These are phyloP conservation scores for Calidris pygmaea DNA, from an alignment of 2,113 vertebrate species.

Conservation along the genomic window DNA sequence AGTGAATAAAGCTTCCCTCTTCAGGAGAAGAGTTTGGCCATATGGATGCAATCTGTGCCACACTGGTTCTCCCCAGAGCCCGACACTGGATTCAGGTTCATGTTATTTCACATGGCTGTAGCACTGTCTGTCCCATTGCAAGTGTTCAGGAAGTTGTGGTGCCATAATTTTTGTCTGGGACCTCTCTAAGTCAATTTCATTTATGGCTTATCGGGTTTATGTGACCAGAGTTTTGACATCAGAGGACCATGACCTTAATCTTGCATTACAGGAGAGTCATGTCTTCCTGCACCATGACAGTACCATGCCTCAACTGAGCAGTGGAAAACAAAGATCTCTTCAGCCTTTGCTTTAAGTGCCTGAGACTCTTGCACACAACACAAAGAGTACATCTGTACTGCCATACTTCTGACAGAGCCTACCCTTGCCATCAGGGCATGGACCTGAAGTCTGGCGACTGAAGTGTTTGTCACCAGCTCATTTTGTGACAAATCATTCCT, in stretches of 20 bases:
- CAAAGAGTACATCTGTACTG: neutral
- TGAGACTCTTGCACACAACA: too few species aligned
- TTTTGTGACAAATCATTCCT: neutral
- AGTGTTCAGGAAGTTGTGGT: neutral
- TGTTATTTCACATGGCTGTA: neutral
- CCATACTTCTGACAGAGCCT: neutral
- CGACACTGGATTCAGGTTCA: neutral
- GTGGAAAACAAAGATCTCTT: neutral
- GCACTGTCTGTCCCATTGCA: neutral
- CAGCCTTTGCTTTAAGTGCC: neutral
- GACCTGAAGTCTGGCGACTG: neutral
- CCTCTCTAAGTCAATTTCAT: neutral
- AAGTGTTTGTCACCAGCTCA: neutral
- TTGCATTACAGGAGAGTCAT: fast-evolving
- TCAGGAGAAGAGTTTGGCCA: neutral
- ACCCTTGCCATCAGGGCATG: neutral
- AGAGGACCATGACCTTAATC: neutral
- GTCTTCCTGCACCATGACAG: neutral
- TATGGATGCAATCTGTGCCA: neutral
- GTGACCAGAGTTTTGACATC: neutral
- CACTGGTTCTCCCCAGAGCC: neutral
- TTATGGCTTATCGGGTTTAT: neutral
- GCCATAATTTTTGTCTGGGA: neutral
- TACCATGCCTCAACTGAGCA: neutral
- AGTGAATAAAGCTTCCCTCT: fast-evolving